phyloP scores from a whole-genome alignment of 2,113 vertebrate species.

The Hyperopisus bebe region DNA sequence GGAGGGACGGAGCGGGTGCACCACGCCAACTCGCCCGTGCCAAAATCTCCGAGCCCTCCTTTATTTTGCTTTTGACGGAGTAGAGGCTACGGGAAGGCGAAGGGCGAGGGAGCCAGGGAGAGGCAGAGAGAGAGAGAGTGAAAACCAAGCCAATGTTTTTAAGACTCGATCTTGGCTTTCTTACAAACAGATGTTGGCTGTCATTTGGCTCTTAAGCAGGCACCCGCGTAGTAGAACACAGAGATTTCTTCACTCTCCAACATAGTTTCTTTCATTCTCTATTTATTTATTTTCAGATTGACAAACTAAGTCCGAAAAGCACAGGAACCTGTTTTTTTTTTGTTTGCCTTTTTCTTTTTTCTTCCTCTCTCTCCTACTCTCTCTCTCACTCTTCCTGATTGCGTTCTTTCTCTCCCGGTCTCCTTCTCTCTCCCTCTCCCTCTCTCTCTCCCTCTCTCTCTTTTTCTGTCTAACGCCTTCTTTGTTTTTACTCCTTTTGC shows the following conservation, averaged over 20 bases:
- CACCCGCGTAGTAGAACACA: constrained; percentile 64
- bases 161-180: constrained; percentile 68
- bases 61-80: constrained; percentile 49
- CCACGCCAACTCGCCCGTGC: constrained; percentile 47
- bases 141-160: constrained; percentile 46
- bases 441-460: constrained; percentile 34
- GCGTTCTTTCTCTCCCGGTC: constrained; percentile 19
- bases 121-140: constrained; percentile 48
- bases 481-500: constrained; percentile 39
- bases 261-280: constrained; percentile 43
- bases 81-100: constrained; percentile 48
- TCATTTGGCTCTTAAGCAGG: constrained; percentile 70
- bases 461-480: constrained; percentile 31
- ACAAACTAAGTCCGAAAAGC: constrained; percentile 41
- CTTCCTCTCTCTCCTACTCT: constrained; percentile 28
- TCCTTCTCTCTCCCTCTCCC: constrained; percentile 22
- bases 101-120: constrained; percentile 47
- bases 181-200: constrained; percentile 83
- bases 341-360: constrained; percentile 36
- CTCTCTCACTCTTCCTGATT: constrained; percentile 32
- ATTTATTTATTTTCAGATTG: constrained; percentile 26
- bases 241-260: constrained; percentile 52
- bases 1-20: constrained; percentile 61
- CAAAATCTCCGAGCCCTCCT: constrained; percentile 53
- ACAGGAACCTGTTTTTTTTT: constrained; percentile 27